phyloP scores from a whole-genome alignment of 2,113 vertebrate species.

The Melanerpes aurifrons region DNA sequence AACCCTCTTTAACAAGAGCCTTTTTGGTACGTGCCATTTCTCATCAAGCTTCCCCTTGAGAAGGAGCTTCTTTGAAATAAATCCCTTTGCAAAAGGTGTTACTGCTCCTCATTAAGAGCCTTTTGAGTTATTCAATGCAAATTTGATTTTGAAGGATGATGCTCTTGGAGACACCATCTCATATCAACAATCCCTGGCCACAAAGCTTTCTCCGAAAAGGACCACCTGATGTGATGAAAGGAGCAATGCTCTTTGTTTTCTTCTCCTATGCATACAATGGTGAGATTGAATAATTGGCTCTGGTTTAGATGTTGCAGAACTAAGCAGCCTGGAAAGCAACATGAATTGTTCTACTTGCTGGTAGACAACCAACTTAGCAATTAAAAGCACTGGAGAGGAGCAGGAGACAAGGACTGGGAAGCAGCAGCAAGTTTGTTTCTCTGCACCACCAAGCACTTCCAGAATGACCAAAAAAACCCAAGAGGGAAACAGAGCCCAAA shows the following conservation, averaged over 20 bases:
- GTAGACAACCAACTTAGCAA: not conserved
- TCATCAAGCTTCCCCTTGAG: not conserved
- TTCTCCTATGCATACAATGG: slow-evolving; percentile 55
- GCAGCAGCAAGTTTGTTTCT: not conserved
- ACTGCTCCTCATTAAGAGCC: not conserved
- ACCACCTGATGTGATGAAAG: slow-evolving; percentile 52
- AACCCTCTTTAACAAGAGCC: not conserved
- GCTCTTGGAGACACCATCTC: not conserved
- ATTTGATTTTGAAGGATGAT: not conserved
- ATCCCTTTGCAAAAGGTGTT: not conserved
- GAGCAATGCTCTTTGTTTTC: not conserved
- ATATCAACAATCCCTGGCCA: not conserved
- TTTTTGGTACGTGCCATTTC: not conserved
- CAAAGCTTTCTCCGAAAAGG: slow-evolving; percentile 18
- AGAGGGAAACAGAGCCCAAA: not conserved
- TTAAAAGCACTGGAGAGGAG: not conserved
- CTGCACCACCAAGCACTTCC: not conserved
- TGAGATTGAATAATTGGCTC: slow-evolving; percentile 1
- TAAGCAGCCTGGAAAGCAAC: not conserved
- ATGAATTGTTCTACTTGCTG: not conserved
- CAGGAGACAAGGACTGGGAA: not conserved
- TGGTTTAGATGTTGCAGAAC: not conserved
- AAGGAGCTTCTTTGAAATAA: not conserved
- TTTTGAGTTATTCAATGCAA: slow-evolving; percentile 55
- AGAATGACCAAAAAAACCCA: not conserved